These are phyloP conservation scores for Zosterops borbonicus DNA, from an alignment of 2,113 vertebrate species.

Conservation along the genomic window DNA sequence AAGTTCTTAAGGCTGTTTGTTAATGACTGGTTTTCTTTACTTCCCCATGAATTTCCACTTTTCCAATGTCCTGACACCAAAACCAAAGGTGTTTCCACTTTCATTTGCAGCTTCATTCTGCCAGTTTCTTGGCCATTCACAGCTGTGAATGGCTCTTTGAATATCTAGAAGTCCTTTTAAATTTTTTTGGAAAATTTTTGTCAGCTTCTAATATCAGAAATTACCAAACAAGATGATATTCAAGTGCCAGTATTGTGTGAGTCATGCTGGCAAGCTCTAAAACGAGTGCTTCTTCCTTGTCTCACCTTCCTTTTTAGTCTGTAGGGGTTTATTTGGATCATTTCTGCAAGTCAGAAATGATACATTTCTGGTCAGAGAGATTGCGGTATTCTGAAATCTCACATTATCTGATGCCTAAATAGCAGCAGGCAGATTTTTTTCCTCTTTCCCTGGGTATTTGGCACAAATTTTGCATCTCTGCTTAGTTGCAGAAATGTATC, in stretches of 20 bases:
- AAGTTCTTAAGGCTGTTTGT: not conserved
- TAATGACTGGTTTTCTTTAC: not conserved
- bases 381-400: not conserved
- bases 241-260: not conserved
- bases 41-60: not conserved
- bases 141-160: not conserved
- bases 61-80: not conserved
- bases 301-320: not conserved
- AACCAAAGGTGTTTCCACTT: not conserved
- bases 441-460: not conserved
- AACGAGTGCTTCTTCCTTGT: not conserved
- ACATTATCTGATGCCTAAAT: not conserved
- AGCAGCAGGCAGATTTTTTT: not conserved
- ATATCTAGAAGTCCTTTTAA: not conserved
- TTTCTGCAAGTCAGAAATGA: not conserved
- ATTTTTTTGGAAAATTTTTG: not conserved
- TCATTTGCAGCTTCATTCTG: conserved; percentile 1
- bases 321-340: not conserved
- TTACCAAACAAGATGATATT: not conserved
- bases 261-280: not conserved
- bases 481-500: not conserved
- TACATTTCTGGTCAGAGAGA: not conserved
- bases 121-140: not conserved
- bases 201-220: not conserved
- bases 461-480: not conserved